phyloP scores from a whole-genome alignment of 2,113 vertebrate genomes.

The Salvelinus fontinalis region DNA sequence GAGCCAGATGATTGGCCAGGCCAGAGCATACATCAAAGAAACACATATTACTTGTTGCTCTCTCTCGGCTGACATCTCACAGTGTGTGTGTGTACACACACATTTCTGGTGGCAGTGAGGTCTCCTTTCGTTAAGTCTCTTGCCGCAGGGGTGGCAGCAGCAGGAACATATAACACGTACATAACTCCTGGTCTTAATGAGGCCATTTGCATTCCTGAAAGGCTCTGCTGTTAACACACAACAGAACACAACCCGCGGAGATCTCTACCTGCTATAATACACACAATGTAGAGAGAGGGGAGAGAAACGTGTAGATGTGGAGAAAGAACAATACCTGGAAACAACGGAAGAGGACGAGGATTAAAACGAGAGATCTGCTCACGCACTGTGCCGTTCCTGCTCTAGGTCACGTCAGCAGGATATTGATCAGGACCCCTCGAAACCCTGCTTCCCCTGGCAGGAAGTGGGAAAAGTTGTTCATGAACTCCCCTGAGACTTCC shows the following conservation, averaged over 20 bases:
- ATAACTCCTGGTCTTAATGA: slow-evolving; percentile 25
- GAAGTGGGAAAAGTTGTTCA: slow-evolving; percentile 8
- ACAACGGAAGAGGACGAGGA: not conserved
- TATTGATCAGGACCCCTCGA: slow-evolving; percentile 25
- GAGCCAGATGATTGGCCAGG: slow-evolving; percentile 15
- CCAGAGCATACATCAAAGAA: slow-evolving; percentile 22
- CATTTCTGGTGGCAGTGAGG: not conserved
- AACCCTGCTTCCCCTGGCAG: slow-evolving; percentile 6
- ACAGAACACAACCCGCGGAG: not conserved
- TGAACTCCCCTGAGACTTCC: slow-evolving; percentile 24
- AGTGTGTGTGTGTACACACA: not conserved
- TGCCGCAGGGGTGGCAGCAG: not conserved
- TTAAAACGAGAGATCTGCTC: not conserved
- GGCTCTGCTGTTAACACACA: not conserved
- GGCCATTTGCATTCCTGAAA: slow-evolving; percentile 35
- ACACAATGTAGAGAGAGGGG: no score
- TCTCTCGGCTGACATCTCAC: slow-evolving; percentile 7
- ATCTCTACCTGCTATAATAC: not conserved
- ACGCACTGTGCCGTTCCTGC: slow-evolving; percentile 15
- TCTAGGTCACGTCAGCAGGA: slow-evolving; percentile 32
- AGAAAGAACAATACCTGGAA: no score
- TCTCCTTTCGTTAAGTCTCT: not conserved
- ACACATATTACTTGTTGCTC: slow-evolving; percentile 7
- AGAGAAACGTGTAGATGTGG: no score
- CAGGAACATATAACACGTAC: not conserved